phyloP scores from a whole-genome alignment of 2,797 vertebrate genomes.

The Onychomys torridus region DNA sequence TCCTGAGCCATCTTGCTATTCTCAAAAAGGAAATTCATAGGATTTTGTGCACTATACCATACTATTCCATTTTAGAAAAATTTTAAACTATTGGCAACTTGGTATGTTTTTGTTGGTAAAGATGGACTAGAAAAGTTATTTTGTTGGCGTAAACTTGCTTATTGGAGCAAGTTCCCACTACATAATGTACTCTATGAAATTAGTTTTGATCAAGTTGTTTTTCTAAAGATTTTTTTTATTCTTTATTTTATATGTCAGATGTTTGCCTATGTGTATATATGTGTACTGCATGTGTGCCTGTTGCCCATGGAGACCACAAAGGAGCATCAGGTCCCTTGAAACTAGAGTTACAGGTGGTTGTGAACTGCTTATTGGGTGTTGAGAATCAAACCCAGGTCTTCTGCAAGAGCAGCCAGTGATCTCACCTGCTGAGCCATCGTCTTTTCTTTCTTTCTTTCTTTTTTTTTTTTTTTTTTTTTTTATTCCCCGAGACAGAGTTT shows the following conservation, averaged over 20 bases:
- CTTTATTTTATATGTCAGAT: not conserved
- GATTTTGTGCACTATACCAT: not conserved
- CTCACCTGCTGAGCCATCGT: not conserved
- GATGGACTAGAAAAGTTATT: not conserved
- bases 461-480: not conserved
- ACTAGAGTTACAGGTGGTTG: not conserved
- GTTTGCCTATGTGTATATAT: not conserved
- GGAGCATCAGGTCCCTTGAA: too few species aligned
- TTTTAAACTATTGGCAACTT: slow-evolving; percentile 8
- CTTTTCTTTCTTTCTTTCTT: not conserved
- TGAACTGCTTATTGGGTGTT: not conserved
- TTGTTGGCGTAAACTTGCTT: not conserved
- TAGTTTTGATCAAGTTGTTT: not conserved
- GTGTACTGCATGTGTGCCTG: not conserved
- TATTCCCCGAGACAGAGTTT: too few species aligned
- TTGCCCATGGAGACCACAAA: not conserved
- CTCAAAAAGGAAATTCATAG: not conserved
- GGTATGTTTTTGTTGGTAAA: slow-evolving; percentile 11
- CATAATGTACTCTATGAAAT: slow-evolving; percentile 12
- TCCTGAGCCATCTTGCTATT: not conserved
- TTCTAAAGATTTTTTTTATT: not conserved
- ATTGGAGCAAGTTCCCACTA: not conserved
- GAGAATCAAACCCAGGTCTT: not conserved
- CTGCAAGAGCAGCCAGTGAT: not conserved
- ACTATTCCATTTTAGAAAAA: slow-evolving; percentile 4